Conservation (phyloP, 2,888 invertebrate genomes). For the Sinohyriopsis cumingii region DNA sequence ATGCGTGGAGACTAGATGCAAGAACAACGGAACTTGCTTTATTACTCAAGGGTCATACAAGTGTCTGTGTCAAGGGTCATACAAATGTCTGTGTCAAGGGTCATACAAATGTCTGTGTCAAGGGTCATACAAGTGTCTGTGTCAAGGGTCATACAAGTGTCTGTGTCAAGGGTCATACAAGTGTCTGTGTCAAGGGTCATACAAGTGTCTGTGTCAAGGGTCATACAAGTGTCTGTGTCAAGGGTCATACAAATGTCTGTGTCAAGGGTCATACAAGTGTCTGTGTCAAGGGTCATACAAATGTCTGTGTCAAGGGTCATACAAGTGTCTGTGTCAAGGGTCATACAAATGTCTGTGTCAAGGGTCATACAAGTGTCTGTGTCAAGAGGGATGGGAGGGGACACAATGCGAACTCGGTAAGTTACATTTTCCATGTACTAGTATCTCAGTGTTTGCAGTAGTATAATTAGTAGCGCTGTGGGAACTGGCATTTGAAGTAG, state of each 20-base stretch:
- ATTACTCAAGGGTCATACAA: conserved; percentile 18
- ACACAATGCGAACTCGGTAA: conserved; percentile 10
- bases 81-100: conserved; percentile 15
- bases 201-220: conserved; percentile 15
- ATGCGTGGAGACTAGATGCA: conserved; percentile 15
- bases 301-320: conserved; percentile 17
- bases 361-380: conserved; percentile 19
- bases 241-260: conserved; percentile 15
- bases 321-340: conserved; percentile 15
- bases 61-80: conserved; percentile 17
- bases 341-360: conserved; percentile 17
- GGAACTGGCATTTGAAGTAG: no score
- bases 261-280: conserved; percentile 15
- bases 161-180: conserved; percentile 12
- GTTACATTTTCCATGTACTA: no score
- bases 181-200: conserved; percentile 17
- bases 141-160: conserved; percentile 15
- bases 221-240: conserved; percentile 17
- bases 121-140: conserved; percentile 15
- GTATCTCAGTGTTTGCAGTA: no score
- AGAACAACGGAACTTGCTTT: conserved; percentile 18
- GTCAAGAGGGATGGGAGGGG: conserved; percentile 20
- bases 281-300: conserved; percentile 12
- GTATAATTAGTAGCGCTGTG: no score
- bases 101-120: conserved; percentile 17